Conservation (phyloP, 2,797 vertebrate species). For the Artibeus lituratus region DNA sequence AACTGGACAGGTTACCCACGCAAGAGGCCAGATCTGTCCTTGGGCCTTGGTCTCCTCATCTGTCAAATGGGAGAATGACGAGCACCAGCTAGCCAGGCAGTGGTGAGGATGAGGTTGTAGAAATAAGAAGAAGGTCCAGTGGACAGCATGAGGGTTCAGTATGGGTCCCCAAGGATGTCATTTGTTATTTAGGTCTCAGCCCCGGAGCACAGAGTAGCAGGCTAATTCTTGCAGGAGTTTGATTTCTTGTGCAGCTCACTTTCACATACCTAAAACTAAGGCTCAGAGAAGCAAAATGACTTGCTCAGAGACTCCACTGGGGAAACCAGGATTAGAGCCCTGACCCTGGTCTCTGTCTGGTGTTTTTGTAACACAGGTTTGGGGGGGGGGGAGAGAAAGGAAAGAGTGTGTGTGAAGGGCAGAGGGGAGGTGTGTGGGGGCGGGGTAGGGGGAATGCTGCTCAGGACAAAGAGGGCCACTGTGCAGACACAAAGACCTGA, state of each 20-base stretch:
- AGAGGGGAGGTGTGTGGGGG: background rate
- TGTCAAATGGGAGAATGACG: background rate
- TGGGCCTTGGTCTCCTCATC: background rate
- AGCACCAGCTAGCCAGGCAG: background rate
- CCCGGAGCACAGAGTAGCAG: background rate
- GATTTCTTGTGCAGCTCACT: background rate
- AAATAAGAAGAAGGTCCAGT: background rate
- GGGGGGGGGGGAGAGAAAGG: background rate
- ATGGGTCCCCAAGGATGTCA: background rate
- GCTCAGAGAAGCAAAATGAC: background rate
- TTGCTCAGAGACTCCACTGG: background rate
- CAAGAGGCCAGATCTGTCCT: background rate
- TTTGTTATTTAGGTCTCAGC: background rate
- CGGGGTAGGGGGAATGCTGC: background rate
- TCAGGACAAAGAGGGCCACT: conserved; percentile 67
- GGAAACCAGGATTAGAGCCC: conserved; percentile 25
- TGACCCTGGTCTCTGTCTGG: background rate
- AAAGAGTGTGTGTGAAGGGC: background rate
- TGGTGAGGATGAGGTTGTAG: background rate
- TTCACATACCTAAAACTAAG: too few relatives aligned
- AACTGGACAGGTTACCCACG: background rate
- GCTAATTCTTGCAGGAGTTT: background rate
- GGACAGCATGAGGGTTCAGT: background rate
- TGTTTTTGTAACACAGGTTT: background rate
- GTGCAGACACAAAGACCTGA: conserved; percentile 64